A percentile compares a stretch with the other conserved stretches of the same genome.
Conservation (phyloP, 2,888 invertebrate species). For the Prenolepis imparis region DNA sequence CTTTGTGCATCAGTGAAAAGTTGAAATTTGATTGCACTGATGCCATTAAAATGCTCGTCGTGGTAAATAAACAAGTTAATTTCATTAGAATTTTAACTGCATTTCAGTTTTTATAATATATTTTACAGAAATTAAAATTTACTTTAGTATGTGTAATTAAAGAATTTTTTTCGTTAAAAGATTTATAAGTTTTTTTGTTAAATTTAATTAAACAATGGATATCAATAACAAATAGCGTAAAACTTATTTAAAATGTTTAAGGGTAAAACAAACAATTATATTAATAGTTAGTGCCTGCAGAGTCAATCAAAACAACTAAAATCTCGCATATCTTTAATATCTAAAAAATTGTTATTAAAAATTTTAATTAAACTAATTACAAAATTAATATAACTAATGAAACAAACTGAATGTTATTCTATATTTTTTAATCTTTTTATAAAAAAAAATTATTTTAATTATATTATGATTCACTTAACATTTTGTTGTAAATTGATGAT, state of each 20-base stretch:
- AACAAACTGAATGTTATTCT: neutral
- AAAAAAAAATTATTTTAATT: neutral
- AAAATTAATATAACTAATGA: neutral
- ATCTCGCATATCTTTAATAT: neutral
- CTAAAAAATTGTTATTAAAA: neutral
- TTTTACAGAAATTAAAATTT: neutral
- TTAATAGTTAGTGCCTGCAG: neutral
- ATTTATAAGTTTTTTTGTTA: too few relatives aligned
- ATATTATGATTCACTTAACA: neutral
- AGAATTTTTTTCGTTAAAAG: neutral
- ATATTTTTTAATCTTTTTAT: neutral
- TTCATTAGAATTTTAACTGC: neutral
- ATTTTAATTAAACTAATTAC: neutral
- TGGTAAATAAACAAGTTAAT: neutral
- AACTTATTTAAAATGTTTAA: neutral
- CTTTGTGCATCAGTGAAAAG: neutral
- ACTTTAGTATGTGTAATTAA: neutral
- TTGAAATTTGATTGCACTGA: neutral
- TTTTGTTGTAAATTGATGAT: neutral
- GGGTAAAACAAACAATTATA: neutral
- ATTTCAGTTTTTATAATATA: neutral
- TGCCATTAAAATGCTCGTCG: neutral
- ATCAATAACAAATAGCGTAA: neutral
- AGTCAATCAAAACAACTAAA: neutral
- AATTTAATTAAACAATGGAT: too few relatives aligned